These are phyloP conservation scores for Sterrhoptilus dennistouni DNA, from an alignment of 2,113 vertebrate genomes.

Conservation along the genomic window DNA sequence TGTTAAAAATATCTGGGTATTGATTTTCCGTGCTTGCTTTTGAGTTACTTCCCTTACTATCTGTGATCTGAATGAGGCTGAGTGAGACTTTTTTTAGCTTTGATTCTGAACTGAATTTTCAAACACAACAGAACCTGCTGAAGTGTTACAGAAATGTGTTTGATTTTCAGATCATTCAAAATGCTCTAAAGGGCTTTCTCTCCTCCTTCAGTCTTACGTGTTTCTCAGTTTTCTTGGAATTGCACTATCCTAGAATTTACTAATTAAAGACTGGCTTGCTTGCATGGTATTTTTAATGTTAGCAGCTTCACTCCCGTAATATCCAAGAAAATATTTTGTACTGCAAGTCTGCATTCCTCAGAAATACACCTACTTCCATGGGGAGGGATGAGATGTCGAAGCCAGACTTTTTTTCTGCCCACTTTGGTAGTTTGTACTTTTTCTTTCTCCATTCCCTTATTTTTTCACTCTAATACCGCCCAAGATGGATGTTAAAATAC, in stretches of 20 bases:
- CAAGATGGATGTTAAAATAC: background rate
- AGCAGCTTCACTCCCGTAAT: background rate
- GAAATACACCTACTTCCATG: background rate
- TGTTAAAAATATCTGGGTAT: background rate
- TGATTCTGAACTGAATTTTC: background rate
- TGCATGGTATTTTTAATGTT: background rate
- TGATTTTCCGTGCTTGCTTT: background rate
- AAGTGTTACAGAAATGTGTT: background rate
- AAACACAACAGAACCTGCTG: background rate
- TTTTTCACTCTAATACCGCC: background rate
- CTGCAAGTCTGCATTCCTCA: background rate
- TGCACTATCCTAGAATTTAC: background rate
- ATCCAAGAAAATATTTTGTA: background rate
- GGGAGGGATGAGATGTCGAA: background rate
- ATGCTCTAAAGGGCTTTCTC: background rate
- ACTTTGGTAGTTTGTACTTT: background rate
- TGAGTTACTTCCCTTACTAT: background rate
- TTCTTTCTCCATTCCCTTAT: background rate
- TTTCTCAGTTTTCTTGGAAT: background rate
- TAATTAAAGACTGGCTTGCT: background rate
- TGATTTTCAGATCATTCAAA: background rate
- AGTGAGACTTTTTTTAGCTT: background rate
- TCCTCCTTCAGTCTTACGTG: background rate
- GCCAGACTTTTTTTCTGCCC: background rate
- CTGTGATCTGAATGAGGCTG: background rate